Conservation (phyloP, 2,113 vertebrate genomes). For the Ondatra zibethicus region DNA sequence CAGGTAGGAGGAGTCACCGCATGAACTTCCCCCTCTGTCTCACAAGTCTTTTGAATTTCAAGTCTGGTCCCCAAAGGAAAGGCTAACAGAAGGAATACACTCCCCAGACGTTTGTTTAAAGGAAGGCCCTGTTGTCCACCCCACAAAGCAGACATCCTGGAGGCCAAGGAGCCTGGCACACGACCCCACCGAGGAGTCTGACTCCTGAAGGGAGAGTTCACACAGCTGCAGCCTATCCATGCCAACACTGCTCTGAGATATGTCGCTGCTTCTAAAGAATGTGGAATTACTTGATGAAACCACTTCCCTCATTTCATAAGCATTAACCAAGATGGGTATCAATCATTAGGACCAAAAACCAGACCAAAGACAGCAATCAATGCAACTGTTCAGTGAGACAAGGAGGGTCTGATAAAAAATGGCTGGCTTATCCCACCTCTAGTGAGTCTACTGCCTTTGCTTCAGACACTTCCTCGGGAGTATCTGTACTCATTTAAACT, state of each 20-base stretch:
- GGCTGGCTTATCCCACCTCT: neutral
- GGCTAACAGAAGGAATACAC: neutral
- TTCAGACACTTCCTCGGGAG: slow-evolving; percentile 19
- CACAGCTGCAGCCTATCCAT: neutral
- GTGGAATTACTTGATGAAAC: slow-evolving; percentile 19
- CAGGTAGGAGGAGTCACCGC: neutral
- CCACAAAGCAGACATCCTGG: neutral
- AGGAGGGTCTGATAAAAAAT: neutral
- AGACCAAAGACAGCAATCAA: neutral
- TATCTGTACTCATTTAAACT: slow-evolving; percentile 42
- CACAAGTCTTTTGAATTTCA: neutral
- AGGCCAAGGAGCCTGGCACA: neutral
- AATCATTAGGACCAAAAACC: neutral
- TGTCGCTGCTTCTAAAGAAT: slow-evolving; percentile 41
- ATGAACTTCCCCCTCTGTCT: neutral
- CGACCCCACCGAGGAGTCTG: neutral
- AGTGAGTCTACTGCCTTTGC: slow-evolving; percentile 29
- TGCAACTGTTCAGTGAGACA: neutral
- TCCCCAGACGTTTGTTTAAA: neutral
- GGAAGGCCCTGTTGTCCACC: neutral
- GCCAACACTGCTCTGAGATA: neutral
- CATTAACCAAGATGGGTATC: slow-evolving; percentile 56
- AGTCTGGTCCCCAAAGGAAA: neutral
- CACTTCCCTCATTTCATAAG: slow-evolving; percentile 27
- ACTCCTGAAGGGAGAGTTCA: neutral